Base-by-base conservation (phyloP, 2,113 vertebrate genomes). In the Holacanthus passer region DNA sequence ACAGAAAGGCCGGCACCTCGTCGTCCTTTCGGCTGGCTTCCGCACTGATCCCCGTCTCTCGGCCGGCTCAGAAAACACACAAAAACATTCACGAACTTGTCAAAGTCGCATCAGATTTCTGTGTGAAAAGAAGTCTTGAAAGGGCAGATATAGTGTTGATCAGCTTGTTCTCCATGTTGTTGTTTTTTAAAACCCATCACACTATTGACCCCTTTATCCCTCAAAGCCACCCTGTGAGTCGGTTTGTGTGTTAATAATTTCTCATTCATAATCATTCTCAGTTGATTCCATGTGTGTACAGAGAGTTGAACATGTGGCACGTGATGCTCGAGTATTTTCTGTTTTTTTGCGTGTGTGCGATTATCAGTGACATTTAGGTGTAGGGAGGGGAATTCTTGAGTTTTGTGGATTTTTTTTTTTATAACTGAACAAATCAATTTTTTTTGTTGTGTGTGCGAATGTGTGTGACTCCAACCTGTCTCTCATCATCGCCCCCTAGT, bases 401-500 rank as follows among this genome's bases (percentile, higher is more conserved):
- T 87, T 82, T 83, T 85, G 73, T 82, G 63, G 73, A 87, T 65
- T 77, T 70, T 69, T 84, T 80, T 82, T 71, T 84, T 81, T 83
- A 77, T 77, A 84, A 81, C 82, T 89, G 91, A 92, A 92, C 93
- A 94, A 93, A 93, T 89, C 79, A 83, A 82, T 16, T 37, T 81
- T 68, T 71, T 48, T 37, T 69, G 69, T 43, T 70, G 2, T 27
- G 55, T 58, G 83, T 74, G 73, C 4, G 76, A 53, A 65, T 64
- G 85, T 63, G 81, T 43, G 62, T 10, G 59, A 63, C 52, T 63
- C 52, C 77, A 29, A 19, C 58, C 78, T 48, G 69, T 79, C 39
- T 83, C 47, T 83, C 72, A 52, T 74, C 53, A 9, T 43, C 32
- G 22, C 75, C 79, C 84, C 70, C 53, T 78, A 81, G 67, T 81